Conservation (phyloP, 2,113 vertebrate species). For the Scomber scombrus region DNA sequence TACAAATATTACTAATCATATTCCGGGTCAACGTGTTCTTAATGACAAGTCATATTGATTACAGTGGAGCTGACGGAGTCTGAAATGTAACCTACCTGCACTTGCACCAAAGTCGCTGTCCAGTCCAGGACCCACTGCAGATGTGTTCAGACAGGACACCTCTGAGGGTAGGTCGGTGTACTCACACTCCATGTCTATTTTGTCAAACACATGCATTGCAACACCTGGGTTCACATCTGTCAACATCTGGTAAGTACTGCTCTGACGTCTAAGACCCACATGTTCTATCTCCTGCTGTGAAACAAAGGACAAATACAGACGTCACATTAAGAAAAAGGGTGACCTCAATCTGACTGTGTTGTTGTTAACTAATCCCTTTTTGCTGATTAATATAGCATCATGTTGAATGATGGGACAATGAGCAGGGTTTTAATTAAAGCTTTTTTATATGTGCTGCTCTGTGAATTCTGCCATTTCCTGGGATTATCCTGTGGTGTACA, state of each 20-base stretch:
- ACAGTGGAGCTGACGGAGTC: neutral
- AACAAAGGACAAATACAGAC: neutral
- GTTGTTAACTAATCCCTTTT: too few relatives aligned
- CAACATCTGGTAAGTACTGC: conserved; percentile 74
- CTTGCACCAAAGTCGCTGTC: conserved; percentile 90
- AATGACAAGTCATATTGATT: neutral
- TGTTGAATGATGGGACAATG: too few relatives aligned
- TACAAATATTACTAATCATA: too few relatives aligned
- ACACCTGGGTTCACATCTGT: conserved; percentile 41
- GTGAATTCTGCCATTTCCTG: too few relatives aligned
- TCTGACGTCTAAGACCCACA: conserved; percentile 49
- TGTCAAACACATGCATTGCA: conserved; percentile 53
- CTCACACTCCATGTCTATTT: conserved; percentile 75
- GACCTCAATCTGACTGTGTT: too few relatives aligned
- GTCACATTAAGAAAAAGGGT: neutral
- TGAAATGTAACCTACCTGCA: conserved; percentile 77
- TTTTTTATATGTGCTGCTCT: too few relatives aligned
- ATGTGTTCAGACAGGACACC: conserved; percentile 59
- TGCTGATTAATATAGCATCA: too few relatives aligned
- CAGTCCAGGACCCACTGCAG: conserved; percentile 82
- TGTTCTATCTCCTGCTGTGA: conserved; percentile 41
- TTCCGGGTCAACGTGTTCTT: neutral
- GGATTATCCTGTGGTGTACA: neutral
- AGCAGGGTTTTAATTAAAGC: too few relatives aligned
- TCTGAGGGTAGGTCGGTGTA: conserved; percentile 62